Percentiles rank a stretch among this genome's conserved stretches.
These are phyloP conservation scores for Oreotrochilus melanogaster DNA, from an alignment of 2,113 vertebrate genomes.

Conservation along the genomic window DNA sequence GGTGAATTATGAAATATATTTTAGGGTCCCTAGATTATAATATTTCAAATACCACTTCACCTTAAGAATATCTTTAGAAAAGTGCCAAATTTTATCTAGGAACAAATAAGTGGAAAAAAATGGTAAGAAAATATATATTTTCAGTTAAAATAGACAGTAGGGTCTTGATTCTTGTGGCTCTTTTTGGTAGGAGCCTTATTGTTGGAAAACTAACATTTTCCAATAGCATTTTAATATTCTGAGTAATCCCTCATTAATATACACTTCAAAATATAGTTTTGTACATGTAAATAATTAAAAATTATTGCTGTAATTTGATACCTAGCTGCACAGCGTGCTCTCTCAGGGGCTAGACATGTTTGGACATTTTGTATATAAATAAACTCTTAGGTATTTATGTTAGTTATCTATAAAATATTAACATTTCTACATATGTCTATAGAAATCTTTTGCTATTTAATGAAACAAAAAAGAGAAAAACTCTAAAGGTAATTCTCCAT, in stretches of 20 bases:
- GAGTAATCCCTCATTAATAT: background rate
- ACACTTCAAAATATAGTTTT: background rate
- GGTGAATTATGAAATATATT: background rate
- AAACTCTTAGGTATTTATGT: background rate
- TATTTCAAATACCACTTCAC: background rate
- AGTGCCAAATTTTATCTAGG: background rate
- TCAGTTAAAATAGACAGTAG: background rate
- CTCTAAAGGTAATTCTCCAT: background rate
- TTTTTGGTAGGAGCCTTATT: background rate
- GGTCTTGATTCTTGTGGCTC: background rate
- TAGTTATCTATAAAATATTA: background rate
- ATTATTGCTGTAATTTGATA: background rate
- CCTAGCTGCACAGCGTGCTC: background rate
- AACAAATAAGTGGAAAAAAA: background rate
- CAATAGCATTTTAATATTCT: background rate
- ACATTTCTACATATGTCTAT: background rate
- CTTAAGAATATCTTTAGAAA: background rate
- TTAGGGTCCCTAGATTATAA: background rate
- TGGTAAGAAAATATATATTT: background rate
- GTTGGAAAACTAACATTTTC: background rate
- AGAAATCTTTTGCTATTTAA: background rate
- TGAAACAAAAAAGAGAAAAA: background rate
- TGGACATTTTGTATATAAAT: background rate
- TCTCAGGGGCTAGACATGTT: background rate
- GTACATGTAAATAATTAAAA: background rate